Base-by-base conservation (phyloP, 2,888 invertebrate species). In the Linnaemya vulpina region DNA sequence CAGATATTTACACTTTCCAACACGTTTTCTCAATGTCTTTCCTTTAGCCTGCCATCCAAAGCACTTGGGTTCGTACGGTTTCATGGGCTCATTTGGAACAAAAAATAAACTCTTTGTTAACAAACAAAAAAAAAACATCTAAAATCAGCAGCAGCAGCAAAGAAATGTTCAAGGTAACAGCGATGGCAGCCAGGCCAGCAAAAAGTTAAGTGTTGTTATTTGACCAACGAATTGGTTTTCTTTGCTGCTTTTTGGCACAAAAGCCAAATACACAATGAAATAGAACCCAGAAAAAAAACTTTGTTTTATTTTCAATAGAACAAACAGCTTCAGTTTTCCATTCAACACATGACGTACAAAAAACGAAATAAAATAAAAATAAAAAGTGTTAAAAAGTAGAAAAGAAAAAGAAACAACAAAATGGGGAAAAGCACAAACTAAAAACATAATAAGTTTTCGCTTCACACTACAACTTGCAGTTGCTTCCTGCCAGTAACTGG, bases 161-260 rank as follows among this genome's bases (percentile, higher is more conserved):
- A 60, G 40, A 78, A 68, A 65, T 51, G 55, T 74, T 74, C 74
- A 74, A 80, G 80, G 74, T 74, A 40, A 80, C 53, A 70, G 51
- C 62, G 70, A 76, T 78, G 81, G 67, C 74, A 81, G 71, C 71
- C 65, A 71, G 76, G 82, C 82, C 30, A 49, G 51, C 71, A 77
- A 49, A 71, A 83, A 77, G 82, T 83, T 76, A 83, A 77, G 82
- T 77, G 76, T 73, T 83, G 40, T 71, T 83, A 67, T 77, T 71
- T 83, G 82, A 77, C 76, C 76, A 77, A 65, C 71, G 65, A 73
- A 77, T 71, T 51, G 71, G 82, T 25, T 76, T 58, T 46, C 49
- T 43, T 8, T 40, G 1, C 35, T 22, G 25, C 11, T 35, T 75
- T 40, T 71, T 82, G 63, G 53, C 81, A 55, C 43, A 13, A 65